Evolutionary conservation across 2,797 vertebrate species (phyloP), one percentile per base, ranked within the genome.

Genomic region (Alcedo atthis): DNA sequence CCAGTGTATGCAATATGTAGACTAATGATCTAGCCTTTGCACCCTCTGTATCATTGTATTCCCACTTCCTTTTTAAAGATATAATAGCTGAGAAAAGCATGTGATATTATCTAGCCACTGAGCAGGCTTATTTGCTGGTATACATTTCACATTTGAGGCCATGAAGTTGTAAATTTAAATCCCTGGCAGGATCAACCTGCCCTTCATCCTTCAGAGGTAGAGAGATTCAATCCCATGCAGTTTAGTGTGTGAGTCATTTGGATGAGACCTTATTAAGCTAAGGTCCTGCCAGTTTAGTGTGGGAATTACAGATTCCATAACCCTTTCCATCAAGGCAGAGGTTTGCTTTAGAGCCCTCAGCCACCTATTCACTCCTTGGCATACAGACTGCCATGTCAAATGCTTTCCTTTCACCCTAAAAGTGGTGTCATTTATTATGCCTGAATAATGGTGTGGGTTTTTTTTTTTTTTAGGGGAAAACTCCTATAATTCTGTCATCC

Each of bases 231-330:
- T 91, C 81, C 75, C 42, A 40, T 24, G 58, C 79, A 48, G 62
- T 89, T 87, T 46, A 87, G 75, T 40, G 54, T 55, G 35, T 33
- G 40, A 70, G 69, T 76, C 73, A 66, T 87, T 90, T 85, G 83
- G 86, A 74, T 55, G 86, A 85, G 81, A 90, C 80, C 86, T 93
- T 82, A 85, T 87, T 93, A 93, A 89, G 54, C 25, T 55, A 76
- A 91, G 59, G 92, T 80, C 80, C 68, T 91, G 79, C 59, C 62
- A 61, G 40, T 71, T 90, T 77, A 90, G 48, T 90, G 10, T 45
- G 20, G 86, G 26, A 40, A 58, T 82, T 73, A 68, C 46, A 46
- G 59, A 85, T 61, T 73, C 77, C 35, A 20, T 46, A 58, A 49
- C 57, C 33, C 32, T 68, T 73, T 37, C 77, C 57, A 45, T 88